These are phyloP conservation scores for Polydrusus cervinus DNA, from an alignment of 2,888 invertebrate species.

Conservation along the genomic window DNA sequence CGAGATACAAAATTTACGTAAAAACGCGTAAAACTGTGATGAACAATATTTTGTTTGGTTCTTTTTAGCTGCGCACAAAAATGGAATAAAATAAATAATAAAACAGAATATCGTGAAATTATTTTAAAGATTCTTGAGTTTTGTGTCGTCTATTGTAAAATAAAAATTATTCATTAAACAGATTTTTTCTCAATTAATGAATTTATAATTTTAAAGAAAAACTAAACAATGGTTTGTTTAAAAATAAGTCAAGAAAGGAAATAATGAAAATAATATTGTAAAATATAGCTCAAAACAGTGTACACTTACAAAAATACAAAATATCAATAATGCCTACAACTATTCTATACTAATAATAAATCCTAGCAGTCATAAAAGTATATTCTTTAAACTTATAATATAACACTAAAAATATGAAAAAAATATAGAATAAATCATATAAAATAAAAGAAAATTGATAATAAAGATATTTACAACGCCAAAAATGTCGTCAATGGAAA, in stretches of 20 bases:
- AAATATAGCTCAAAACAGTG: not conserved
- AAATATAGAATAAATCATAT: conserved; percentile 17
- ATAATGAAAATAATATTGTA: no score
- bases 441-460: conserved; percentile 24
- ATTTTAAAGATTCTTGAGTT: no score
- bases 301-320: conserved; percentile 20
- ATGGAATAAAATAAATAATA: no score
- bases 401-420: conserved; percentile 31
- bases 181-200: no score
- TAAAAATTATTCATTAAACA: no score
- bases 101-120: no score
- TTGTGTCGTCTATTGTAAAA: no score
- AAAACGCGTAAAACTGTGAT: conserved; percentile 1
- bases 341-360: conserved; percentile 39
- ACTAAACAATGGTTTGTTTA: no score
- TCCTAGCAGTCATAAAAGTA: conserved; percentile 46
- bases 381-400: conserved; percentile 44
- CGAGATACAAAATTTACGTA: conserved; percentile 22
- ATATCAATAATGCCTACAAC: conserved; percentile 25
- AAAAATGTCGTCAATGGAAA: not conserved
- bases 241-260: no score
- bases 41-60: conserved; percentile 8
- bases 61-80: not conserved
- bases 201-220: no score
- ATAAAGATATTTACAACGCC: conserved; percentile 42